Evolutionary conservation across 2,113 vertebrate species (phyloP), one percentile per base, ranked within the genome.

Genomic region (Dunckerocampus dactyliophorus): DNA sequence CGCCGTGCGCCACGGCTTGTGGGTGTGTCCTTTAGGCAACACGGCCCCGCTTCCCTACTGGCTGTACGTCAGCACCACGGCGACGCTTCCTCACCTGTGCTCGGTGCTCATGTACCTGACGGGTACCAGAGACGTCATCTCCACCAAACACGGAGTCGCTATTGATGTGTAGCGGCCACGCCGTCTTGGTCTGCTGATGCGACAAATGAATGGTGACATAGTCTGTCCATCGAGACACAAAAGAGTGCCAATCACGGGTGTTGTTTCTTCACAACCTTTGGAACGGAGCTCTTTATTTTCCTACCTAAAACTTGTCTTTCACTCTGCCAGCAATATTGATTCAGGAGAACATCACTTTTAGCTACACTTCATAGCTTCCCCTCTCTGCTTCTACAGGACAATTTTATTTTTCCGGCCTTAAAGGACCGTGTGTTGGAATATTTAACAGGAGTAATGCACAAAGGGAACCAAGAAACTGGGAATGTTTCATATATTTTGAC

Each of bases 81-180:
- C 94, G 0, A 95, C 95, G 7, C 91, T 98, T 56, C 96, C 96
- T 62, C 94, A 97, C 71, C 75, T 98, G 0, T 97, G 95, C 69
- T 98, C 95, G 0, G 91, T 98, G 63, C 67, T 95, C 71, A 98
- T 99, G 96, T 94, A 94, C 76, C 88, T 99, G 77, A 95, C 94
- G 0, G 95, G 96, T 34, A 94, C 97, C 51, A 92, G 94, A 66
- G 93, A 97, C 72, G 81, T 94, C 72, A 93, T 95, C 89, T 94
- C 94, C 59, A 92, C 92, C 79, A 96, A 97, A 82, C 93, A 95
- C 15, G 95, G 94, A 14, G 89, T 95, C 62, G 90, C 0, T 71
- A 95, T 98, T 34, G 94, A 97, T 53, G 93, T 99, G 6, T 99
- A 89, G 79, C 15, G 16, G 8, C 24, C 24, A 14, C 16, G 14